These are phyloP conservation scores for Erpornis zantholeuca DNA, from an alignment of 2,113 vertebrate species.

Conservation along the genomic window DNA sequence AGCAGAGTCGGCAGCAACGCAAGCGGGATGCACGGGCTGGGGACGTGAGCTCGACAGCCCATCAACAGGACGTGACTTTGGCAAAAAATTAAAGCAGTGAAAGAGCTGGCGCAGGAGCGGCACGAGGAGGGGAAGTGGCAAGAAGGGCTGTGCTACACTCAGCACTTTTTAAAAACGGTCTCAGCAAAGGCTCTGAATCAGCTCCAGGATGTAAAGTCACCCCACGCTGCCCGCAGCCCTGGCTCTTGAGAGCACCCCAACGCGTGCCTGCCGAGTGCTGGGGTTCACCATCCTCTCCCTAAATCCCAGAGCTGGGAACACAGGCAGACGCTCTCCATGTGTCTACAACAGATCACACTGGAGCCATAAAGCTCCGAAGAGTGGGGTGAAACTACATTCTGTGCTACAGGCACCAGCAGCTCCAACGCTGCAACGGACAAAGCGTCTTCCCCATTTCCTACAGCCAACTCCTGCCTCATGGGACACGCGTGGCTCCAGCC, in stretches of 20 bases:
- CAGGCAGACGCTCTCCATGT: not conserved
- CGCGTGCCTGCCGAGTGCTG: accelerated
- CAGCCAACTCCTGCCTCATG: not conserved
- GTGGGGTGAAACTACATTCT: not conserved
- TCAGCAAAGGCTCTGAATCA: constrained; percentile 40
- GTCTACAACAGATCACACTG: not conserved
- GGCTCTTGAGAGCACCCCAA: not conserved
- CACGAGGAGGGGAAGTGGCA: constrained; percentile 53
- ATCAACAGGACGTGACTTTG: constrained; percentile 45
- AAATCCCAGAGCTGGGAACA: not conserved
- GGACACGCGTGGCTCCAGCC: accelerated
- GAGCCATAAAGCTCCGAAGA: not conserved
- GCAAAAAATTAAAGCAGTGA: not conserved
- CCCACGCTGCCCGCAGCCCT: not conserved
- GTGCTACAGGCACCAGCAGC: not conserved
- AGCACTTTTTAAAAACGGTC: constrained; percentile 50
- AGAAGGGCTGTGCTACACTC: constrained; percentile 47
- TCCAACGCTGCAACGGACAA: not conserved
- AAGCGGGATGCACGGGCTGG: not conserved
- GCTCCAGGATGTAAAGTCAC: constrained; percentile 44
- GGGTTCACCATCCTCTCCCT: not conserved
- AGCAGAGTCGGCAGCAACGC: not conserved
- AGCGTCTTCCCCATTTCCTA: not conserved
- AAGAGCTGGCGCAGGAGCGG: constrained; percentile 19
- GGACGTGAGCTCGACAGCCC: constrained; percentile 26